Base-by-base conservation (phyloP, 2,888 invertebrate species). In the Nemotelus nigrinus region DNA sequence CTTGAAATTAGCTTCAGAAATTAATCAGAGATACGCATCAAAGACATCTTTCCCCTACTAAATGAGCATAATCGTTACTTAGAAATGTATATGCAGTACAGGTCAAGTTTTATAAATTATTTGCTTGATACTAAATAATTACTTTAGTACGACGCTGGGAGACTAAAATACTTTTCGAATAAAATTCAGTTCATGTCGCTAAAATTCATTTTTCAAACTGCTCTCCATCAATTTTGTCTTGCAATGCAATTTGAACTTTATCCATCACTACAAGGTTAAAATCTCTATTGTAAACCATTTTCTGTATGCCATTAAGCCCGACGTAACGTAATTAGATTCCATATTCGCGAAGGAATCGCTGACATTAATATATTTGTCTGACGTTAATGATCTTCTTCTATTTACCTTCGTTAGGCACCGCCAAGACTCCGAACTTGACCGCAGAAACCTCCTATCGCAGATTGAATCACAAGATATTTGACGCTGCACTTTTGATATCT, bases 351-450 rank as follows among this genome's bases (percentile, higher is more conserved):
- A 71, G 57, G 57, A 80, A 82, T 81, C 80, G 80, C 81, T 82
- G 81, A 82, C 82, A 81, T 82, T 82, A 82, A 82, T 82, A 81
- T 82, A 82, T 81, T 81, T 82, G 81, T 81, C 81, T 81, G 82
- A 82, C 82, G 80, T 82, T 82, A 82, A 82, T 82, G 81, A 82
- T 82, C 82, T 82, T 81, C 81, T 82, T 81, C 80, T 82, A 82
- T 81, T 82, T 82, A 81, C 81, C 82, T 82, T 80, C 79, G 80
- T 82, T 82, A 81, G 82, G 82, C 79, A 81, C 82, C 81, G 82
- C 82, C 80, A 71, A 81, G 68, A 48, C 2, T 48, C 68, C 39
- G 68, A 48, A 68, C 57, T 71, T 71, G 71, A 71, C 48, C 71
- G 39, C 43, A 43, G 63, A 45, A n/a, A 10, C 6, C 65, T 65